Evolutionary conservation across 2,797 vertebrate species (phyloP), one percentile per base, ranked within the genome.

Genomic region (Macropus fuliginosus): DNA sequence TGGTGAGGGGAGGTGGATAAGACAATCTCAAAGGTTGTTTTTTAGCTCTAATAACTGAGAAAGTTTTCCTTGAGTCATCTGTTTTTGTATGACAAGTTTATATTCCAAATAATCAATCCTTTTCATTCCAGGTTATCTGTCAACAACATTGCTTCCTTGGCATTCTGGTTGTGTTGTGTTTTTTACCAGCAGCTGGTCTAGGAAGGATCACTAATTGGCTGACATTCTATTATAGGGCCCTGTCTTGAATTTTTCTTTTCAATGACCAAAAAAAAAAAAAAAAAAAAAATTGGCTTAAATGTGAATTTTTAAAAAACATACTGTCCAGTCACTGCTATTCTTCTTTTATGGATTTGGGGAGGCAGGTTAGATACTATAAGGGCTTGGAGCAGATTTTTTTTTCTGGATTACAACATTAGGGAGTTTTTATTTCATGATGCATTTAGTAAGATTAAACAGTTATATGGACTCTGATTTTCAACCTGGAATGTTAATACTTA

Each of bases 331-430:
- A 59, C 28, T 31, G 57, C 57, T 59, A 12, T 59, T 29, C 31
- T 59, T 59, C 12, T 59, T 59, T 59, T 57, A 57, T 11, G 2
- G 56, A 92, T 90, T 92, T 92, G 66, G 56, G 92, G 46, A 95
- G 87, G 21, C 12, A 95, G 54, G 66, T 91, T 50, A 96, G 91
- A 66, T 55, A 93, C 31, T 59, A 91, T 28, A 74, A 74, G 74
- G 40, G 40, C 9, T 87, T 81, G n/a, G 74, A 21, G 74, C 2
- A 81, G 40, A 46, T 81, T 74, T 74, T 11, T 87, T 24, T 87
- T 40, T 87, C 40, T 46, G 40, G 40, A 87, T 87, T 87, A 87
- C 8, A 46, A 95, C 57, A 29, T 12, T 0, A 46, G 62, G 74
- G 40, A 56, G 55, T 3, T 91, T 91, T 54, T 91, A 3, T 54